These are phyloP conservation scores for Piaya cayana DNA, from an alignment of 2,113 vertebrate species.

Conservation along the genomic window DNA sequence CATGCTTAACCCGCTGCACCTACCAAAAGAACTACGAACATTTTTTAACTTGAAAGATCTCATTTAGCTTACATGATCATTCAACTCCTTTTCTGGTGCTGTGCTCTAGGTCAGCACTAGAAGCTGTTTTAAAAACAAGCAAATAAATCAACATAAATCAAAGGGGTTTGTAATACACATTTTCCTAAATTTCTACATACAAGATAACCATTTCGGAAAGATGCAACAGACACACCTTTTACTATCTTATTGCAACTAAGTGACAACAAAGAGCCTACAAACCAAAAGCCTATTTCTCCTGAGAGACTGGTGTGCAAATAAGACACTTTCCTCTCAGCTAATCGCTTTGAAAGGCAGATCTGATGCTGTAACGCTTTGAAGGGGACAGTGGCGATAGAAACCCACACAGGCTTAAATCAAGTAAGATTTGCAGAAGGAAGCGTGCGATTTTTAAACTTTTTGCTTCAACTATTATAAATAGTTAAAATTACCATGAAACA, in stretches of 20 bases:
- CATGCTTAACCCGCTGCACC: neutral
- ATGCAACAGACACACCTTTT: neutral
- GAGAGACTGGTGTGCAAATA: neutral
- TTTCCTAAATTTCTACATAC: neutral
- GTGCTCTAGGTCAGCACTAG: neutral
- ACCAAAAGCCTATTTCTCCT: neutral
- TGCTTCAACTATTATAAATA: neutral
- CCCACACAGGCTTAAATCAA: neutral
- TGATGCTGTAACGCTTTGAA: neutral
- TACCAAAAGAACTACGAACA: neutral
- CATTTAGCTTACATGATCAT: neutral
- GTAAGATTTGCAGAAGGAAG: neutral
- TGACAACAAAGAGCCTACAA: neutral
- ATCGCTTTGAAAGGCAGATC: neutral
- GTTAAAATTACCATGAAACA: neutral
- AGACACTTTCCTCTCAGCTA: neutral
- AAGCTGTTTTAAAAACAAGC: neutral
- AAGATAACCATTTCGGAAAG: neutral
- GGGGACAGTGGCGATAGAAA: neutral
- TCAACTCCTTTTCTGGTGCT: neutral
- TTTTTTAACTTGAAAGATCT: neutral
- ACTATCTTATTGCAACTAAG: neutral
- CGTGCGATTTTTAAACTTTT: neutral
- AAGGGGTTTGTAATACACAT: neutral
- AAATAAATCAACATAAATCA: neutral